phyloP scores from a whole-genome alignment of 2,888 invertebrate species.

The Ophion costatus region DNA sequence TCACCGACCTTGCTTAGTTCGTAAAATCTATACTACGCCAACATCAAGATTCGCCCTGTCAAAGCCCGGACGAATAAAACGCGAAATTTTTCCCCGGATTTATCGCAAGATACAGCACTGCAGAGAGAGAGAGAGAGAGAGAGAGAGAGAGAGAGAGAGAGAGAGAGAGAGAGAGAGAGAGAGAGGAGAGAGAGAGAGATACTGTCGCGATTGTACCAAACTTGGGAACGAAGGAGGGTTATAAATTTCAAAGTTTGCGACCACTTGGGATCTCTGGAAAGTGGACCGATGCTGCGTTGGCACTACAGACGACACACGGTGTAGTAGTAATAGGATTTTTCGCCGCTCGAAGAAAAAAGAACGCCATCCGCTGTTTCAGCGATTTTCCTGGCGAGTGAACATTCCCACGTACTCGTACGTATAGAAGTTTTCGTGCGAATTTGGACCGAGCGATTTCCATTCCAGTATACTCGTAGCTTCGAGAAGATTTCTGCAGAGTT shows the following conservation, averaged over 20 bases:
- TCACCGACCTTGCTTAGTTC: constrained; percentile 17
- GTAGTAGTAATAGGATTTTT: constrained; percentile 43
- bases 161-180: not conserved
- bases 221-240: constrained; percentile 38
- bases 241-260: constrained; percentile 62
- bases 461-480: not conserved
- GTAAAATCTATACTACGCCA: constrained; percentile 42
- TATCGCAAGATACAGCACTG: constrained; percentile 33
- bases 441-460: not conserved
- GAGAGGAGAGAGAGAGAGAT: not conserved
- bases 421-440: not conserved
- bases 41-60: constrained; percentile 15
- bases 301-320: constrained; percentile 20
- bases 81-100: constrained; percentile 54
- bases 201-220: constrained; percentile 47
- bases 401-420: constrained; percentile 17
- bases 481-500: not conserved
- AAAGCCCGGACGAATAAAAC: constrained; percentile 47
- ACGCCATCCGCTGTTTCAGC: constrained; percentile 55
- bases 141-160: not conserved
- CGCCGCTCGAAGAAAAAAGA: constrained; percentile 22
- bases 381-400: constrained; percentile 52
- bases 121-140: not conserved
- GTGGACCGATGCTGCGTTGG: constrained; percentile 57
- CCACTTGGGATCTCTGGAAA: constrained; percentile 53